A percentile compares a stretch with the other conserved stretches of the same genome.
Conservation (phyloP, 2,113 vertebrate genomes). For the Neolamprologus hecqui region DNA sequence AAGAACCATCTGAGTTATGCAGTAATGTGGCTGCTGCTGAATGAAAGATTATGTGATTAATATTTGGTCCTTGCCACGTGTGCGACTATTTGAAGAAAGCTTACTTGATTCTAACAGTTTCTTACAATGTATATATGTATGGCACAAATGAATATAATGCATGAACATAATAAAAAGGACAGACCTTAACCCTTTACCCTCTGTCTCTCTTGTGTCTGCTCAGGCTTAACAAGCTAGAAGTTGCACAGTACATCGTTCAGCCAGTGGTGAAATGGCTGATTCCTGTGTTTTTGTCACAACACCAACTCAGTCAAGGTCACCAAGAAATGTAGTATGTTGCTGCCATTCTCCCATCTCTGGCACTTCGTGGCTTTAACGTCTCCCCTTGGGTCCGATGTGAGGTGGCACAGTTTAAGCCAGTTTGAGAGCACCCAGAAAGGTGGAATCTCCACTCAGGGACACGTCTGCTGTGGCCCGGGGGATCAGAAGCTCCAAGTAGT, state of each 20-base stretch:
- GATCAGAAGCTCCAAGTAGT: constrained; percentile 87
- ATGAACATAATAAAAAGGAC: not conserved
- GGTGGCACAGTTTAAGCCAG: constrained; percentile 73
- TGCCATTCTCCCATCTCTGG: not conserved
- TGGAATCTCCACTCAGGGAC: constrained; percentile 84
- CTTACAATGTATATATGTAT: not conserved
- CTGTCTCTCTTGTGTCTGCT: not conserved
- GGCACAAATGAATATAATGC: not conserved
- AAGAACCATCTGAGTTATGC: not conserved
- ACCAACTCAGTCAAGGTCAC: not conserved
- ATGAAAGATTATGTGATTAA: not conserved
- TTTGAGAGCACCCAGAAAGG: constrained; percentile 88
- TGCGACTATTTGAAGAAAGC: not conserved
- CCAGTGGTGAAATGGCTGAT: not conserved
- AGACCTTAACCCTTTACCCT: not conserved
- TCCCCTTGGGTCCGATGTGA: not conserved
- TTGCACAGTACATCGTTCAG: not conserved
- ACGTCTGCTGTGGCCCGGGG: constrained; percentile 80
- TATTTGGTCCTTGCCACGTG: not conserved
- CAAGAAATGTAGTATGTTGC: not conserved
- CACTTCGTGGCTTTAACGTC: not conserved
- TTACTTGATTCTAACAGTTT: not conserved
- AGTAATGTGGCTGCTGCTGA: not conserved
- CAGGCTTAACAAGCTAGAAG: not conserved
- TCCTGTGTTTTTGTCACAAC: not conserved